Conservation (phyloP, 2,113 vertebrate species). For the Chionis minor region DNA sequence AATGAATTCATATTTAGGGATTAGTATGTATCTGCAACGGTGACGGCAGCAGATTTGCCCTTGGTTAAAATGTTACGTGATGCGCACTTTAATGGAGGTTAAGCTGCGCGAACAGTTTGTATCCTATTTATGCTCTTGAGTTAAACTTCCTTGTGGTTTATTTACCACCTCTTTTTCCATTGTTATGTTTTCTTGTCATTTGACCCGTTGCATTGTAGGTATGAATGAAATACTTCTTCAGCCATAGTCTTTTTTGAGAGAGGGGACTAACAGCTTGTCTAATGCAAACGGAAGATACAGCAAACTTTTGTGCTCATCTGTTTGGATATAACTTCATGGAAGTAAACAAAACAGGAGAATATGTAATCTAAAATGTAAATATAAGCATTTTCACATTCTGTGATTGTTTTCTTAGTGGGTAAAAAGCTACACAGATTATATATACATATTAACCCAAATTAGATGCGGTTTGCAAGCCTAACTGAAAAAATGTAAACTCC, state of each 20-base stretch:
- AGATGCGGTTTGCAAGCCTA: not conserved
- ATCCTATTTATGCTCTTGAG: fast-evolving
- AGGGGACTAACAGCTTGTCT: not conserved
- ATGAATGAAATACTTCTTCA: not conserved
- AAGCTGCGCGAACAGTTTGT: not conserved
- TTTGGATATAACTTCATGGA: not conserved
- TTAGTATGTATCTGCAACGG: not conserved
- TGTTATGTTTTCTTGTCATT: not conserved
- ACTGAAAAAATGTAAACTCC: not conserved
- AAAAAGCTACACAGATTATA: not conserved
- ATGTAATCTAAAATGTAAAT: not conserved
- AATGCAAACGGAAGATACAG: not conserved
- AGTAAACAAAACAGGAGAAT: not conserved
- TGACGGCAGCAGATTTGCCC: not conserved
- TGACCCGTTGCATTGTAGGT: not conserved
- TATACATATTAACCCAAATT: not conserved
- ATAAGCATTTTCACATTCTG: not conserved
- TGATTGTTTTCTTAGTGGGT: not conserved
- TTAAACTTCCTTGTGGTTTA: not conserved
- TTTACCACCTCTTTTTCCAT: not conserved
- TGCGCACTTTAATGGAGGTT: not conserved
- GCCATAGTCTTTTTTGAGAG: not conserved
- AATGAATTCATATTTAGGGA: not conserved
- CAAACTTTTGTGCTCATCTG: not conserved
- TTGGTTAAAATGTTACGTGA: not conserved